Evolutionary conservation across 2,888 invertebrate species (phyloP), one percentile per base, ranked within the genome.

Genomic region (Anoplius nigerrimus): DNA sequence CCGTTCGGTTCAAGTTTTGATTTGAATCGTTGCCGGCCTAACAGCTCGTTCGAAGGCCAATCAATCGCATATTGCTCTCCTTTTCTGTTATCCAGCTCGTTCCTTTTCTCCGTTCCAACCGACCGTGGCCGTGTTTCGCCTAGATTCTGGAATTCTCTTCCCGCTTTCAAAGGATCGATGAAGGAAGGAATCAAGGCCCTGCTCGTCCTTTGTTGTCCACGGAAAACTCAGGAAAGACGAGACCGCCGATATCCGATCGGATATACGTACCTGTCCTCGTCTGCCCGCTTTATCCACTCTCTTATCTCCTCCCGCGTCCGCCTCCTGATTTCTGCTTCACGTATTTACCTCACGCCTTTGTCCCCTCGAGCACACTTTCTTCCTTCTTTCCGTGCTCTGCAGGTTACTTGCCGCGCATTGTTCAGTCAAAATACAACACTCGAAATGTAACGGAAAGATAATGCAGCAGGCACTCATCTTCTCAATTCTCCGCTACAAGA

Each of bases 11-110:
- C 0, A 53, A 18, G 43, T 24, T 62, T 64, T 62, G 22, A 56
- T 65, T 62, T 60, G 45, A 58, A 48, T 66, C 16, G 20, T 48
- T 59, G 45, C 20, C 16, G 53, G 24, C 27, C 43, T 66, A 51
- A 46, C 56, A 34, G 48, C 65, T 59, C 57, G 53, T 42, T 43
- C 13, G 22, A 53, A 64, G 73, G 42, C 53, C 66, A 64, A 71
- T 72, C 67, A 66, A 72, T 78, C 66, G 59, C 48, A 21, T 59
- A 60, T 46, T 52, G 51, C 34, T 67, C 62, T 66, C 62, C 57
- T 54, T 55, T 18, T 22, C 48, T 65, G 54, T 54, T 58, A 58
- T 56, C 52, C 24, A 4, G 3, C 6, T 24, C 66, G 42, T 62
- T 65, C 59, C 58, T 24, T 58, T 59, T 60, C 65, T 66, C 57